Evolutionary conservation across 2,113 vertebrate genomes (phyloP), one percentile per base, ranked within the genome.

Genomic region (Sander vitreus): DNA sequence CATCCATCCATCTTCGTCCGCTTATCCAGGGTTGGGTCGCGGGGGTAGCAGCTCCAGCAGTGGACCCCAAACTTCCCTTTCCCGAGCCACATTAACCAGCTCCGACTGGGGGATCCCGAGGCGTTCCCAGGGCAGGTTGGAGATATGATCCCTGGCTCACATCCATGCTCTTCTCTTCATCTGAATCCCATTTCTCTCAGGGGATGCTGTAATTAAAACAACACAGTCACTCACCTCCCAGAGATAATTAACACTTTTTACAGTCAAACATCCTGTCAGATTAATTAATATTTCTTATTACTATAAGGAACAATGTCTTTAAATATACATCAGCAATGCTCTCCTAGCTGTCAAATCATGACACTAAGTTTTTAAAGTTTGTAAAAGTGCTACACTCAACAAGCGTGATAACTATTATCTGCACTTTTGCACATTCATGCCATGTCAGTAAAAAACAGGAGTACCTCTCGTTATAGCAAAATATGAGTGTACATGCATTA

Each of bases 131-230:
- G 30, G 0, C 3, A 30, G 30, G 30, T 3, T 30, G 30, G 30
- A 30, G 30, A 30, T 30, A 30, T 30, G 4, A 30, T 30, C 30
- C 30, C 30, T 30, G 30, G 30, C 30, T 30, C 30, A 30, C 30
- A 30, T 72, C 48, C 1, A 2, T 50, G 45, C 21, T 67, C 30
- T 58, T 57, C 30, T 10, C 65, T 69, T 53, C 60, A 13, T 80
- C 64, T 62, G 16, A 0, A 18, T 45, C 25, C 23, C 19, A 55
- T 55, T 59, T 74, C 5, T 33, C 50, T 51, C 39, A 27, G 63
- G 57, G 58, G 0, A 14, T 8, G 0, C 1, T 53, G 47, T 65
- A n/a, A 43, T 3, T 0, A 60, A 70, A 54, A 43, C n/a, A 15
- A 11, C 33, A 2, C 60, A 25, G 19, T 67, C 53, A 58, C 39